Base-by-base conservation (phyloP, 2,888 invertebrate species). In the Lissonota sp. region DNA sequence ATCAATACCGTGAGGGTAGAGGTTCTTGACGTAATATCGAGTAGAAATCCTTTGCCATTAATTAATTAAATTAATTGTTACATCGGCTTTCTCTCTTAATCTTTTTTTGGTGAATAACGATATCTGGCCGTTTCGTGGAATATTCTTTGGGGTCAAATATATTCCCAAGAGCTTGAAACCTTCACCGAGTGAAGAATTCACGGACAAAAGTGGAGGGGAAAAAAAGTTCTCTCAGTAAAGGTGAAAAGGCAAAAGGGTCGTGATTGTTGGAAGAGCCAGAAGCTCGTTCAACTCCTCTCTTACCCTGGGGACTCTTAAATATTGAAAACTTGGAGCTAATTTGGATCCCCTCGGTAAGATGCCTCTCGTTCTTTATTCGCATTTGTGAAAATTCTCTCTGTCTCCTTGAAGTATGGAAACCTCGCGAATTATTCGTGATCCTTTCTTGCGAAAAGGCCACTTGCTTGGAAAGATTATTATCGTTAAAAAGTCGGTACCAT, bases 281-380 rank as follows among this genome's bases (percentile, higher is more conserved):
- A 51, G 40, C 62, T 63, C 39, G 44, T 62, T 67, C 60, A 26
- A 44, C 53, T 8, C n/a, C 5, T 10, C n/a, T 46, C 10, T 53
- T 69, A 26, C 66, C 75, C 75, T 7, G 69, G 39, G 60, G 75
- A 67, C 67, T 62, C 75, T 69, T 75, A 69, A 75, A 75, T 69
- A 69, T 69, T 69, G 67, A 42, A 64, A 75, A 75, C 51, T 69
- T 75, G 12, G 8, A 44, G 69, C 53, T 40, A 75, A 75, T 75
- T 75, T 75, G 67, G 67, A 62, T 67, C 44, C 26, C 40, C 42
- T 49, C 26, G 26, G 26, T 26, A 26, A 26, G 26, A 26, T 26
- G 26, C 53, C 37, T 62, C 72, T 42, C 53, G 6, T 14, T 44
- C 44, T 10, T 10, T 44, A 44, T 8, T 10, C 10, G 44, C 44